phyloP scores from a whole-genome alignment of 2,888 invertebrate species.

The Papilio elwesi region DNA sequence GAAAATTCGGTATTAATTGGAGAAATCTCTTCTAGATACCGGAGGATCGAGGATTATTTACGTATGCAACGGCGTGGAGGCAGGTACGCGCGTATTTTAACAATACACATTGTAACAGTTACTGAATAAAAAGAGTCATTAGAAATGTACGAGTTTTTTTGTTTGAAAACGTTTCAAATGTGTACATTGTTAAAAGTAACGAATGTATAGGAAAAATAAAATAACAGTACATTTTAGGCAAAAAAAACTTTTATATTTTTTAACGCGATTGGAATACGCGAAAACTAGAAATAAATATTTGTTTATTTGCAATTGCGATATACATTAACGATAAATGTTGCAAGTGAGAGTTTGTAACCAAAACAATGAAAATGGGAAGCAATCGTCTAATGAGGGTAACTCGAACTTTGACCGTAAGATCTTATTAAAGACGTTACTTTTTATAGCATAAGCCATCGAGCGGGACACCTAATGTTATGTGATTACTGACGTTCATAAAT shows the following conservation, averaged over 20 bases:
- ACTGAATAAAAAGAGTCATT: constrained; percentile 22
- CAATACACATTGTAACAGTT: constrained; percentile 20
- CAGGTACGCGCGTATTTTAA: constrained; percentile 15
- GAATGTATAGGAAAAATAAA: constrained; percentile 1
- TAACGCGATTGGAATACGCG: neutral
- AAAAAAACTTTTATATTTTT: neutral
- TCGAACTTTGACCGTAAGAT: no score
- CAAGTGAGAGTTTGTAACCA: no score
- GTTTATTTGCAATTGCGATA: neutral
- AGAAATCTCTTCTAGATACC: neutral
- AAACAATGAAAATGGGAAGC: no score
- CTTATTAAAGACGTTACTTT: no score
- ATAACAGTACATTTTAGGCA: neutral
- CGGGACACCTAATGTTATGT: no score
- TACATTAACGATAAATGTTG: neutral
- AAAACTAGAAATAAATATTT: neutral
- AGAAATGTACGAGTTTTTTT: constrained; percentile 12
- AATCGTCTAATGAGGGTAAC: no score
- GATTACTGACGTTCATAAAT: no score
- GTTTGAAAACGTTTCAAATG: constrained; percentile 5
- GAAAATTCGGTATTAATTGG: neutral
- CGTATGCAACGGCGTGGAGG: constrained; percentile 2
- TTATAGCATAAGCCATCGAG: no score
- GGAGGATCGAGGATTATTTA: neutral
- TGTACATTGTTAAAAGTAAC: constrained; percentile 10